These are phyloP conservation scores for Hippolais icterina DNA, from an alignment of 2,113 vertebrate genomes.

Conservation along the genomic window DNA sequence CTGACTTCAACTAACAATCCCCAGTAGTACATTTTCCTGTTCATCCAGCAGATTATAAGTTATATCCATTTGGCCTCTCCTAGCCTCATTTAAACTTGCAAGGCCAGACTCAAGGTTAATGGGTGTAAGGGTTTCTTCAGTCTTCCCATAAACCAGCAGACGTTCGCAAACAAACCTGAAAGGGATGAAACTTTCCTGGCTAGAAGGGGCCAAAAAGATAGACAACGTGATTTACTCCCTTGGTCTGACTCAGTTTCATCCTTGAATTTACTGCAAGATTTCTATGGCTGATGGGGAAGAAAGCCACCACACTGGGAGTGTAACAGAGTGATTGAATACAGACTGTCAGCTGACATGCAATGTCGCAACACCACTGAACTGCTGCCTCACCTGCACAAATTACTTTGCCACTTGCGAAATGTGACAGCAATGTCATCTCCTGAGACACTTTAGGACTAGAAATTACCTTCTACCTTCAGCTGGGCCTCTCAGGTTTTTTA, in stretches of 20 bases:
- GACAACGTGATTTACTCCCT: neutral
- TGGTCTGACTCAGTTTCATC: neutral
- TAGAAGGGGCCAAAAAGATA: neutral
- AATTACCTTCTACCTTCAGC: neutral
- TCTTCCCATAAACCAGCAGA: slow-evolving; percentile 19
- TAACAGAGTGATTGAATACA: neutral
- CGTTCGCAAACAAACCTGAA: neutral
- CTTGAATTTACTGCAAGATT: neutral
- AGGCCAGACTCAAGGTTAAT: slow-evolving; percentile 9
- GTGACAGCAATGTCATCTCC: neutral
- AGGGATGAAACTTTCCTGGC: neutral
- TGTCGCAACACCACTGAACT: neutral
- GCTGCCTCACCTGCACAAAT: neutral
- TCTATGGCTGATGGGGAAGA: neutral
- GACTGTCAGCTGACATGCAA: neutral
- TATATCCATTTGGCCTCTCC: slow-evolving; percentile 4
- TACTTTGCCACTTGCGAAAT: neutral
- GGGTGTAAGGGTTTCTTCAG: neutral
- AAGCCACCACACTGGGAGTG: neutral
- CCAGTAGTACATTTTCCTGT: neutral
- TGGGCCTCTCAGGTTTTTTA: neutral
- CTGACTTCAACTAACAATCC: slow-evolving; percentile 4
- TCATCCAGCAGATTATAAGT: slow-evolving; percentile 2
- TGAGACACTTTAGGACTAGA: neutral
- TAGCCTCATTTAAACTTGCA: neutral